Conservation (phyloP, 2,113 vertebrate genomes). For the Microcebus ravelobensis region DNA sequence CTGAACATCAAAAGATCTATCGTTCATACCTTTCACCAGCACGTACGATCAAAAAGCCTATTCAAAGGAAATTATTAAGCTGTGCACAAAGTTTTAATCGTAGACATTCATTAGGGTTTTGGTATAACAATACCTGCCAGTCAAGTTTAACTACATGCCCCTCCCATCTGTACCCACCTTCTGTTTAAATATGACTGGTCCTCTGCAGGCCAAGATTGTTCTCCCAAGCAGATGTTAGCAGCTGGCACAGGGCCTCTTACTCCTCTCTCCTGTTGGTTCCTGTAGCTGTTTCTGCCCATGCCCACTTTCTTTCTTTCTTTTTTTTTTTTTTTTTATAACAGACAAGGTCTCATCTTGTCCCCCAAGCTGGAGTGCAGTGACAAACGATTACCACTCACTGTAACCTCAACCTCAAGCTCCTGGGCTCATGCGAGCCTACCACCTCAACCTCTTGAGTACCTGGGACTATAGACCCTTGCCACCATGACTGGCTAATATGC, state of each 20-base stretch:
- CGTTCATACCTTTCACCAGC: not conserved
- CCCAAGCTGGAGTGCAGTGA: too few species aligned
- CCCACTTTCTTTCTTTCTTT: not conserved
- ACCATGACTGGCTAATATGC: too few species aligned
- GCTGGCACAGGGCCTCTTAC: not conserved
- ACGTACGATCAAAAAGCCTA: not conserved
- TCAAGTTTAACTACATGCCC: not conserved
- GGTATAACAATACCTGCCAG: not conserved
- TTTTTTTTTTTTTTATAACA: not conserved
- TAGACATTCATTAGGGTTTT: not conserved
- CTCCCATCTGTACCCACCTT: not conserved
- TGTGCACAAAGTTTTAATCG: not conserved
- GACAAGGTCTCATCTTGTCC: too few species aligned
- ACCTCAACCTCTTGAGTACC: too few species aligned
- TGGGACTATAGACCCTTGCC: too few species aligned
- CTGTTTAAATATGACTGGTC: not conserved
- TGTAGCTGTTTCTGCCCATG: not conserved
- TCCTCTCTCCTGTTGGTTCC: not conserved
- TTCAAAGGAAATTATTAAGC: not conserved
- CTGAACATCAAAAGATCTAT: not conserved
- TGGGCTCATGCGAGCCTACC: too few species aligned
- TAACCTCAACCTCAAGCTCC: too few species aligned
- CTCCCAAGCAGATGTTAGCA: not conserved
- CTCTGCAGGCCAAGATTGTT: not conserved
- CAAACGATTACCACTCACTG: too few species aligned